Base-by-base conservation (phyloP, 2,797 vertebrate genomes). In the Linurgus olivaceus region DNA sequence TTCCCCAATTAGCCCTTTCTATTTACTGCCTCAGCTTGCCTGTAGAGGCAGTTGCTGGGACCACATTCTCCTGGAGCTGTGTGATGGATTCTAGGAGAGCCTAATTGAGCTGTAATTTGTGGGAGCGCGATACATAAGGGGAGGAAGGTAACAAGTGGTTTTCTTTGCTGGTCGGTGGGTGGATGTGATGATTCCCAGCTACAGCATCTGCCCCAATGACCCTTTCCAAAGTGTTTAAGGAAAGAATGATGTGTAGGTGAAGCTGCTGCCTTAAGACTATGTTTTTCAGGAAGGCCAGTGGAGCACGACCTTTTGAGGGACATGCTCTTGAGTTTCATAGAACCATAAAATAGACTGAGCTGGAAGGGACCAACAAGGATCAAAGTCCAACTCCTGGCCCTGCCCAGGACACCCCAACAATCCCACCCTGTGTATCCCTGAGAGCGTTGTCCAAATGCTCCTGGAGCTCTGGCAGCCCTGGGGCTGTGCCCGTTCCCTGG, bases 21-120 rank as follows among this genome's bases (percentile, higher is more conserved):
- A 77, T 96, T 97, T 96, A 90, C 78, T 96, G 96, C 81, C 77
- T 94, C 80, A 68, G 35, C 77, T 88, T 92, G 73, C 67, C 74
- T 62, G 80, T 65, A 44, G 73, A 75, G 67, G 0, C 51, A 7
- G 50, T 72, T 66, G 58, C 73, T 92, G 89, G 75, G 78, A 77
- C 50, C 20, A 19, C 0, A 0, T 55, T 92, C 67, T 89, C 47
- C 13, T 3, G 42, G 93, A 83, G 78, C 74, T 7, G 17, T 33
- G 72, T 86, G 91, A 80, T 55, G 75, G 88, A 82, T 87, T 92
- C 88, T 58, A 73, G 90, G 67, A 88, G 75, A 82, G 28, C 44
- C 70, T 81, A 79, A 88, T 74, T 86, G 86, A 63, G 77, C 67
- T 91, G 81, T 80, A 61, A 79, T 94, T 90, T 90, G 86, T 28